These are phyloP conservation scores for Stegana nigrithorax DNA, from an alignment of 2,888 invertebrate species.

Conservation along the genomic window DNA sequence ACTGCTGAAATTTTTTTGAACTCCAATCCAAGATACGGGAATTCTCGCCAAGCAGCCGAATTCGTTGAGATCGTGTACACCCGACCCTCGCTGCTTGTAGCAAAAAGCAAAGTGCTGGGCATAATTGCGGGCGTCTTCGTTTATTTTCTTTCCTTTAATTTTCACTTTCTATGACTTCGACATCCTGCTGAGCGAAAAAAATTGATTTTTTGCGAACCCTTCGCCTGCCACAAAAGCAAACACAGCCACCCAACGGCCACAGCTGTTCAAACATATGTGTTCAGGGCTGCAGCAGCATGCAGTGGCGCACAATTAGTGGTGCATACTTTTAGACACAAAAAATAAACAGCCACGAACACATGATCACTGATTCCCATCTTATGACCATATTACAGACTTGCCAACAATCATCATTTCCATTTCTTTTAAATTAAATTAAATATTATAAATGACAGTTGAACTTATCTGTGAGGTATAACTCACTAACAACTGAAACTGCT, in stretches of 20 bases:
- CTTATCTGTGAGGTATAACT: no score
- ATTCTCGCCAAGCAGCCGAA: slow-evolving; percentile 86
- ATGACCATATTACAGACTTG: no score
- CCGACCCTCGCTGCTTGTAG: slow-evolving; percentile 88
- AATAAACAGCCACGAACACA: no score
- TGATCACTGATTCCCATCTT: no score
- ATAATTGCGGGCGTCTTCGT: slow-evolving; percentile 64
- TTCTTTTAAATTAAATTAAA: no score
- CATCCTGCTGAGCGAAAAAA: slow-evolving; percentile 6
- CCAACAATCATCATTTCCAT: no score
- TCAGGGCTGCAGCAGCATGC: not conserved
- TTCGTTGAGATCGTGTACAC: slow-evolving; percentile 86
- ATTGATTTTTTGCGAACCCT: slow-evolving; percentile 9
- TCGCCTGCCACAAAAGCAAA: not conserved
- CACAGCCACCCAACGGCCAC: not conserved
- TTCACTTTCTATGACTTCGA: not conserved
- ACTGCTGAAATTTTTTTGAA: slow-evolving; percentile 90
- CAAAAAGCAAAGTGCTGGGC: slow-evolving; percentile 82
- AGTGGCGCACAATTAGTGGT: no score
- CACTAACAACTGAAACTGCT: no score
- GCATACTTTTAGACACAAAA: no score
- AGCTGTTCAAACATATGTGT: not conserved
- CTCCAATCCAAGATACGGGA: slow-evolving; percentile 83
- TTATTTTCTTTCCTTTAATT: not conserved
- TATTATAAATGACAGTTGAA: no score